Evolutionary conservation across 1,140 invertebrate genomes (phyloP).

Genomic region (Capitella teleta): DNA sequence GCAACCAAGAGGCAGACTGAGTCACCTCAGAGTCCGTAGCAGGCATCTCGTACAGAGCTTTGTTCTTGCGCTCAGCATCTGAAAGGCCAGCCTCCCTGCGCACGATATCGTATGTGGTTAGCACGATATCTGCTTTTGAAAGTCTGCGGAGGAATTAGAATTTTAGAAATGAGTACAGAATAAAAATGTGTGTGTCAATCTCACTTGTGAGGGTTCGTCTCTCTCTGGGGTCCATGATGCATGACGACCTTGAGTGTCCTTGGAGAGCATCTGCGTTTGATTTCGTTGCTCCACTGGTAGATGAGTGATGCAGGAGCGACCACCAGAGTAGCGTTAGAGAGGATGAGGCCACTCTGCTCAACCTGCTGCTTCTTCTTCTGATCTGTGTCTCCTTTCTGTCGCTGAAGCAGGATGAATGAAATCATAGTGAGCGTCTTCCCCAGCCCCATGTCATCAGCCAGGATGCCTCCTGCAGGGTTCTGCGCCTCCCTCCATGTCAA

Average conservation of each 20-base stretch:
- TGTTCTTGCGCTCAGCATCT: constrained; percentile 16
- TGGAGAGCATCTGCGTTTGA: constrained; percentile 52
- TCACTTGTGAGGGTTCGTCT: constrained; percentile 39
- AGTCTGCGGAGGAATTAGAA: constrained; percentile 24
- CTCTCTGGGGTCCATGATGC: constrained; percentile 71
- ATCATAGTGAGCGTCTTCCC: constrained; percentile 91
- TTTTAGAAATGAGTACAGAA: neutral
- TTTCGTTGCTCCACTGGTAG: constrained; percentile 76
- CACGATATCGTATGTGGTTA: constrained; percentile 47
- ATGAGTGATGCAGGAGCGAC: constrained; percentile 68
- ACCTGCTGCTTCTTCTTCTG: constrained; percentile 21
- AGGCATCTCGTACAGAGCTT: constrained; percentile 3
- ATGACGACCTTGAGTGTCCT: constrained; percentile 54
- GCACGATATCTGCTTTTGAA: constrained; percentile 45
- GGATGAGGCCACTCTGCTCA: constrained; percentile 20
- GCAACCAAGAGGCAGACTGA: too few relatives aligned
- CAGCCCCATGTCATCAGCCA: constrained; percentile 82
- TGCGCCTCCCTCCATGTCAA: constrained; percentile 76
- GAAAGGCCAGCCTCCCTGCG: constrained; percentile 39
- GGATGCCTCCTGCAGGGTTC: constrained; percentile 62
- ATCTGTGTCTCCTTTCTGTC: constrained; percentile 20
- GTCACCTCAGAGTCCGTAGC: neutral
- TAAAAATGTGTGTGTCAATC: neutral
- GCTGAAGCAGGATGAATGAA: constrained; percentile 54
- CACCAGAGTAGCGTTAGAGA: constrained; percentile 60